These are phyloP conservation scores for Crossaster papposus DNA, from an alignment of 53 echinoderm and acorn worm species.

Conservation along the genomic window DNA sequence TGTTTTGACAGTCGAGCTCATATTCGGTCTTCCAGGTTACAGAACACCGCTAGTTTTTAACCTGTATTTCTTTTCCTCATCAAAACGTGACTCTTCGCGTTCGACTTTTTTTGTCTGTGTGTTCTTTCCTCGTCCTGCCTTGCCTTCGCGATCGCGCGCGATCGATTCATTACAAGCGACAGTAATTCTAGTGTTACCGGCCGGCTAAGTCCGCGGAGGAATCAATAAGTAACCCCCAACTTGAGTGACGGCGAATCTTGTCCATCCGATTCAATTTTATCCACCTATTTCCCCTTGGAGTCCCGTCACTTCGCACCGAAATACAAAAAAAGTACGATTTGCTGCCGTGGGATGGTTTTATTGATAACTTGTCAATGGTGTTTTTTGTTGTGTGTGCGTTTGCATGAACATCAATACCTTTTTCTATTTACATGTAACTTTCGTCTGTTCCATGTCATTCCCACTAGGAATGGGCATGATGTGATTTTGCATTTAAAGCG, in stretches of 20 bases:
- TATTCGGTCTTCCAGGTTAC: constrained; percentile 8
- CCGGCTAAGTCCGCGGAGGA: background rate
- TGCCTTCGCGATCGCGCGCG: background rate
- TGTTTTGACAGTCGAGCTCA: constrained; percentile 20
- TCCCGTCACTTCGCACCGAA: background rate
- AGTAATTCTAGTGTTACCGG: constrained; percentile 42
- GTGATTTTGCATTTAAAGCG: too few relatives aligned
- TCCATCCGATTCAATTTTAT: constrained; percentile 15
- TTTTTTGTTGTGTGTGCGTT: background rate
- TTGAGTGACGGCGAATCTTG: background rate
- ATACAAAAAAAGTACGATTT: background rate
- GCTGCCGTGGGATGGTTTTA: background rate
- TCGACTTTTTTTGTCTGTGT: constrained; percentile 21
- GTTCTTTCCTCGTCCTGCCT: too few relatives aligned
- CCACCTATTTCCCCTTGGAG: background rate
- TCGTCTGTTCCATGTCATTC: constrained; percentile 11
- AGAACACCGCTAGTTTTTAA: constrained; percentile 17
- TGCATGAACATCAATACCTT: background rate
- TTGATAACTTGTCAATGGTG: background rate
- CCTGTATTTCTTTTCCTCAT: background rate
- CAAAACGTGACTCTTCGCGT: constrained; percentile 34
- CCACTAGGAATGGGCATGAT: too few relatives aligned
- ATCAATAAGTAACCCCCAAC: constrained; percentile 17
- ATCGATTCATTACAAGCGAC: constrained; percentile 44
- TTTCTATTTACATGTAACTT: background rate